These are phyloP conservation scores for Artemisiospiza belli DNA, from an alignment of 2,113 vertebrate species.

Conservation along the genomic window DNA sequence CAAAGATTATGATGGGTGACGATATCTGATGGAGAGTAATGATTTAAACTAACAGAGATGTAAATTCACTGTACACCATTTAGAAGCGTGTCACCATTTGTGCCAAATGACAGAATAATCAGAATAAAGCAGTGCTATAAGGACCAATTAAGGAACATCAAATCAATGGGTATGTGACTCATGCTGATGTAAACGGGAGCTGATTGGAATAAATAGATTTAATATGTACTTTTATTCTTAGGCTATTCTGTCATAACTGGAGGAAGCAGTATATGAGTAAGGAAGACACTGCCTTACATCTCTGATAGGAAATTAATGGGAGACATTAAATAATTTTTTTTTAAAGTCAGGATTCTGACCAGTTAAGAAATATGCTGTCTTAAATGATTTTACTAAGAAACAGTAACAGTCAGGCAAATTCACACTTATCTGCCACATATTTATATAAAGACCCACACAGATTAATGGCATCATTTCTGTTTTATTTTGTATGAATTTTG, in stretches of 20 bases:
- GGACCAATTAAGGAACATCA: constrained; percentile 76
- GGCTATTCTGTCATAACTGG: constrained; percentile 74
- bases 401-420: too few species aligned
- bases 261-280: constrained; percentile 67
- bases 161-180: constrained; percentile 67
- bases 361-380: constrained; percentile 18
- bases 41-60: constrained; percentile 39
- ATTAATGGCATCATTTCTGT: background rate
- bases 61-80: constrained; percentile 48
- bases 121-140: constrained; percentile 69
- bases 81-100: constrained; percentile 62
- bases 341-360: background rate
- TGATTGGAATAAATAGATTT: constrained; percentile 79
- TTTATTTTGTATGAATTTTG: background rate
- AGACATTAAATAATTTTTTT: constrained; percentile 14
- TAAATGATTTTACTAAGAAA: too few species aligned
- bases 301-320: constrained; percentile 70
- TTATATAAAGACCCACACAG: background rate
- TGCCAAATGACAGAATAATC: constrained; percentile 70
- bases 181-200: constrained; percentile 69
- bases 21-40: constrained; percentile 12
- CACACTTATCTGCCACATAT: background rate
- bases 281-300: constrained; percentile 66
- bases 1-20: constrained; percentile 14
- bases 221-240: constrained; percentile 73